Evolutionary conservation across 92 coral and sea anemone genomes (phyloP).

Genomic region (Galaxea fascicularis): DNA sequence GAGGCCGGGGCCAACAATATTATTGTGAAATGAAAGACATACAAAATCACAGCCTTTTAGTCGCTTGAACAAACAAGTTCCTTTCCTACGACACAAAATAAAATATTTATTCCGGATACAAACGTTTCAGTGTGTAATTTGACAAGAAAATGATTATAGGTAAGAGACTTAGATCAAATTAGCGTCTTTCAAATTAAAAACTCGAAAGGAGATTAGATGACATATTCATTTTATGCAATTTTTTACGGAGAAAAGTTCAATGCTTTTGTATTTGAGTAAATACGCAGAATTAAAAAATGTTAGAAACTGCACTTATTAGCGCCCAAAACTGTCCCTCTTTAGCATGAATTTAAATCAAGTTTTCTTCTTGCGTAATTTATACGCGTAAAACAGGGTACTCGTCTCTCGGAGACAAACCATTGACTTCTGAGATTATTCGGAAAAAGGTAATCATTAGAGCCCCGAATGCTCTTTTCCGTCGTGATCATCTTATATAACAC

Average conservation of each 20-base stretch:
- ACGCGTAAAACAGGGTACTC: too few relatives aligned
- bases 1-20: background rate
- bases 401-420: too few relatives aligned
- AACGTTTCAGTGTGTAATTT: background rate
- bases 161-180: background rate
- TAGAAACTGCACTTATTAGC: too few relatives aligned
- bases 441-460: too few relatives aligned
- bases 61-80: background rate
- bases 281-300: too few relatives aligned
- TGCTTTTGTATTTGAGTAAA: background rate
- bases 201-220: background rate
- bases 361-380: too few relatives aligned
- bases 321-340: too few relatives aligned
- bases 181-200: background rate
- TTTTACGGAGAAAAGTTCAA: background rate
- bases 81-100: background rate
- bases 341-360: too few relatives aligned
- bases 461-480: too few relatives aligned
- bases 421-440: too few relatives aligned
- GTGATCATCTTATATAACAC: too few relatives aligned
- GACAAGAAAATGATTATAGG: background rate
- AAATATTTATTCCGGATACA: slow-evolving; percentile 29
- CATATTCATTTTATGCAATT: background rate
- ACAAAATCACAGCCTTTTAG: slow-evolving; percentile 23
- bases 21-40: slow-evolving; percentile 8